These are phyloP conservation scores for Aphis gossypii DNA, from an alignment of 1,140 invertebrate genomes.

Conservation along the genomic window DNA sequence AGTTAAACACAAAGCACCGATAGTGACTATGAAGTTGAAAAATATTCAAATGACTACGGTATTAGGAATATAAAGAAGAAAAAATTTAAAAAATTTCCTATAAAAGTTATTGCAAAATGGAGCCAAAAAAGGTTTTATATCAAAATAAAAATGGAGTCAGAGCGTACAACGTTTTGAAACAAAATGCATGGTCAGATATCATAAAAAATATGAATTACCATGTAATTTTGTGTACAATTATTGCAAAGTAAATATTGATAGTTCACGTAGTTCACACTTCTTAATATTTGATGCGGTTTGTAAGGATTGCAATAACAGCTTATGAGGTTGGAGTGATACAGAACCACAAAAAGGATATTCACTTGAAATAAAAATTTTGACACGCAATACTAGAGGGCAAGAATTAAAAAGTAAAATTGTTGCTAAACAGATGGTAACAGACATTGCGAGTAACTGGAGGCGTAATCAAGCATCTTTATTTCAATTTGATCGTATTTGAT, in stretches of 20 bases:
- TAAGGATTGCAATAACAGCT: constrained; percentile 22
- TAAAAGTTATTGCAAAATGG: not conserved
- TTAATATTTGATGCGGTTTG: not conserved
- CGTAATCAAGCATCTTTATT: not conserved
- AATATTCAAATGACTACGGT: not conserved
- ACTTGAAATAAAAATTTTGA: not conserved
- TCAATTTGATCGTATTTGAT: not conserved
- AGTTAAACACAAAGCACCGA: not conserved
- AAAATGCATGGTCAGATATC: constrained; percentile 6
- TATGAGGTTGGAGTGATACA: not conserved
- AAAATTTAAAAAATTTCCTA: not conserved
- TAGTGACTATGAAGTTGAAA: not conserved
- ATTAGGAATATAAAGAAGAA: not conserved
- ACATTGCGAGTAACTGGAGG: constrained; percentile 14
- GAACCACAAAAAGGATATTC: not conserved
- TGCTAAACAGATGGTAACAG: not conserved
- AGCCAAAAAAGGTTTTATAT: not conserved
- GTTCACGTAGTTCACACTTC: not conserved
- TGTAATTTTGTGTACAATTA: not conserved
- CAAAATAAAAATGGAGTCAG: not conserved
- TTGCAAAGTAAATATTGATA: not conserved
- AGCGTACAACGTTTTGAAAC: not conserved
- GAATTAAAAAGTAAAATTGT: not conserved
- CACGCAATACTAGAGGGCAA: not conserved
- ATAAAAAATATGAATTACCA: not conserved